These are phyloP conservation scores for Drosophila kohkoa DNA, from an alignment of 1,140 invertebrate species.

Conservation along the genomic window DNA sequence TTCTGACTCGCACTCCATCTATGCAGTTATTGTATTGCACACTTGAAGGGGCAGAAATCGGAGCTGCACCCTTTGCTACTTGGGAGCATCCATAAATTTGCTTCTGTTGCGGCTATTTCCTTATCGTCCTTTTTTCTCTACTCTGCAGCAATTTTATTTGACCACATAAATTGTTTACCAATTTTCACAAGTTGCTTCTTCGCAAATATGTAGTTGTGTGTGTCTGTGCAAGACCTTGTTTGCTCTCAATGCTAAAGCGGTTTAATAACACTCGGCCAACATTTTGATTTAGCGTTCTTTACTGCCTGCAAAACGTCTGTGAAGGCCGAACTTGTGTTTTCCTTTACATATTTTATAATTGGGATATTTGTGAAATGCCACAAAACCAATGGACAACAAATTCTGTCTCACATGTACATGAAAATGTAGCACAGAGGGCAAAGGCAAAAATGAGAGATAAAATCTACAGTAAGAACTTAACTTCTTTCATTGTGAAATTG, in stretches of 20 bases:
- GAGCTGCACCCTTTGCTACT: slow-evolving; percentile 35
- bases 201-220: slow-evolving; percentile 13
- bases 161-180: slow-evolving; percentile 65
- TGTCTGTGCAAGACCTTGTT: slow-evolving; percentile 30
- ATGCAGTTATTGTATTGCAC: slow-evolving; percentile 38
- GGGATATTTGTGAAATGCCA: slow-evolving; percentile 38
- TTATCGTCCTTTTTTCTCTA: slow-evolving; percentile 20
- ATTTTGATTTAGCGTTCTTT: slow-evolving; percentile 48
- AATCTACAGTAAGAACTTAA: not conserved
- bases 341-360: slow-evolving; percentile 40
- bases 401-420: not conserved
- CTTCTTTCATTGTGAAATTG: not conserved
- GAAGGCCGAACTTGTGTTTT: slow-evolving; percentile 5
- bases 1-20: not conserved
- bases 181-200: slow-evolving; percentile 55
- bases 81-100: slow-evolving; percentile 53
- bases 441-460: not conserved
- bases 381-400: slow-evolving; percentile 20
- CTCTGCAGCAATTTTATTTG: slow-evolving; percentile 53
- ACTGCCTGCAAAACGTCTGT: slow-evolving; percentile 7
- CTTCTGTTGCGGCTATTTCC: slow-evolving; percentile 36
- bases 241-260: slow-evolving; percentile 48
- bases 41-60: slow-evolving; percentile 33
- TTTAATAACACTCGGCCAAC: slow-evolving; percentile 47
- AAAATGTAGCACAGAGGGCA: not conserved